Base-by-base conservation (phyloP, 1,140 invertebrate genomes). In the Phocides pigmalion region DNA sequence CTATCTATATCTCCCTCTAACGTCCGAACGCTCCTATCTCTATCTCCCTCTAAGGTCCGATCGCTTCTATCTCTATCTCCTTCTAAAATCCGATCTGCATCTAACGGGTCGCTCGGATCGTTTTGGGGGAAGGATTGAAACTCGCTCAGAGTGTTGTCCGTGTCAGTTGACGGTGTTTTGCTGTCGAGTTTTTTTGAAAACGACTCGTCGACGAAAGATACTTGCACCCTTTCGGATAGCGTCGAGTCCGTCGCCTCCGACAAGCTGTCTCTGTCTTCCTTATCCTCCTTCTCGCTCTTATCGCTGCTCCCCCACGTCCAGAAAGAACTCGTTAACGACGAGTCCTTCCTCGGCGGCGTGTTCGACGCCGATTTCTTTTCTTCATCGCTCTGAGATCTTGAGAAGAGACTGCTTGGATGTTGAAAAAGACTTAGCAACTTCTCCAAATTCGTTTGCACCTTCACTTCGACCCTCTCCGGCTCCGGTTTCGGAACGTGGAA, bases 371-470 rank as follows among this genome's bases (percentile, higher is more conserved):
- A 83, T 59, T 87, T 87, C 65, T 82, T 87, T 9, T 87, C 81
- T 32, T 89, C 87, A 4, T 86, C 84, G 14, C 73, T 77, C 0
- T 78, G 71, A 14, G 77, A 73, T 64, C 89, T 86, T 0, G 89
- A 92, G 68, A 94, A 94, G 37, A 93, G 75, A 66, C 82, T 92
- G 25, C 84, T 86, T 4, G 93, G 92, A 70, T 93, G 92, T 58
- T 93, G 92, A 73, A 94, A 94, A 3, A 94, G 66, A 28, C 92
- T 93, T 0, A 93, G 74, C 12, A 94, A 66, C 73, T 93, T 94
- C 63, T 94, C 93, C 22, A 93, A 81, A 68, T 93, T 90, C 17
- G 89, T 88, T 0, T 92, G 92, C 1, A 81, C 42, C 63, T 91
- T 92, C n/a, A 71, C 71, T 20, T 81, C 75, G 2, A 88, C 74